Percentiles rank a stretch among this genome's conserved stretches.
Evolutionary conservation across 2,113 vertebrate species (phyloP).

Genomic region (Datnioides undecimradiatus): DNA sequence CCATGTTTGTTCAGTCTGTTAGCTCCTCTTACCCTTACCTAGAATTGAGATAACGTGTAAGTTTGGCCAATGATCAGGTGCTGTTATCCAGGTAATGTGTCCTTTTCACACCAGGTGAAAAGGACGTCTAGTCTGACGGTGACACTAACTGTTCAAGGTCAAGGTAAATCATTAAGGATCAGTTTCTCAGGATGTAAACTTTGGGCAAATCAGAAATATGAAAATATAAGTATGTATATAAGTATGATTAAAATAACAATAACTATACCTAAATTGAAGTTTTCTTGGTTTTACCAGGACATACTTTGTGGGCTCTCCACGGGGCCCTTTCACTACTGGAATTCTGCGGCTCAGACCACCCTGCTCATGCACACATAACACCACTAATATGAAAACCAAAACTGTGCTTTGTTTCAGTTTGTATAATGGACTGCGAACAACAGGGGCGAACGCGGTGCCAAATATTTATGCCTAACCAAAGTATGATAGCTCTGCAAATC

Average conservation of each 20-base stretch:
- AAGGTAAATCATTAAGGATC: not conserved
- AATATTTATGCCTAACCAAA: conserved; percentile 26
- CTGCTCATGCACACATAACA: conserved; percentile 29
- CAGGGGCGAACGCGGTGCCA: conserved; percentile 27
- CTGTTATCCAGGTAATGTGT: not conserved
- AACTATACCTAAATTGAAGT: not conserved
- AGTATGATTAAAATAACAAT: not conserved
- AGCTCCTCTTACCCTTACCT: not conserved
- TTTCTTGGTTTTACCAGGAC: not conserved
- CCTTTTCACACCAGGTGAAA: not conserved
- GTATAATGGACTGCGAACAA: conserved; percentile 21
- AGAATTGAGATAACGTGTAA: not conserved
- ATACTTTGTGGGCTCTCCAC: conserved; percentile 6
- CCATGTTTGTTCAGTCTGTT: not conserved
- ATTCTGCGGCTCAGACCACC: conserved; percentile 35
- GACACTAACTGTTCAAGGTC: not conserved
- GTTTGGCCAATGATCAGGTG: not conserved
- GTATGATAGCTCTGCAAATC: conserved; percentile 20
- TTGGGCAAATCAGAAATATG: no score
- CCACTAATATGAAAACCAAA: conserved; percentile 33
- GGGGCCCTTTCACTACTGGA: not conserved
- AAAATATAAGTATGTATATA: no score
- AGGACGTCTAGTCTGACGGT: not conserved
- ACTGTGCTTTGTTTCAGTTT: conserved; percentile 32
- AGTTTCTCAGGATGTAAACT: not conserved